Base-by-base conservation (phyloP, 2,888 invertebrate species). In the Melipona bicolor region DNA sequence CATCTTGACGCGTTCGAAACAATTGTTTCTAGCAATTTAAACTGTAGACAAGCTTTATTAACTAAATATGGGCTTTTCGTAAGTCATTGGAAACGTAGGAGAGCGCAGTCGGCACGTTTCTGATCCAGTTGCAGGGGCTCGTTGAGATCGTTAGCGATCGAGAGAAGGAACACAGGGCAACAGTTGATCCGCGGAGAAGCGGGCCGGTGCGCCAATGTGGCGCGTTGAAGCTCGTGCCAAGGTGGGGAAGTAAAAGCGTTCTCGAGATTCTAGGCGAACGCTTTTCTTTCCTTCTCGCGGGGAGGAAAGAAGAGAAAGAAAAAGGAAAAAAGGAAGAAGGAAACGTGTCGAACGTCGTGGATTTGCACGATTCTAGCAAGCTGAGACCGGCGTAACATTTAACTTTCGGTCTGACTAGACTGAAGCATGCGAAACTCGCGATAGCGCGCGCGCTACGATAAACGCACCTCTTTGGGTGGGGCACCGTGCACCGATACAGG, bases 341-440 rank as follows among this genome's bases (percentile, higher is more conserved):
- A 85, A 90, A 77, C 87, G 77, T 62, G 79, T 73, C 49, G 73
- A 86, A 72, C 72, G 71, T 49, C 21, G 21, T 56, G n/a, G 32
- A 75, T 36, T 62, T 27, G 83, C 85, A 73, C 61, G 52, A 59
- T 49, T 68, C 27, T 59, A 64, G 43, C 43, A 43, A 84, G 90
- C 92, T 93, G 93, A 91, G 93, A 93, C 90, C 91, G 92, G 79
- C 89, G 92, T 93, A 93, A 93, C 93, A 93, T 93, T 93, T 93
- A 93, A 84, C 79, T 43, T 50, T 13, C 54, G 49, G 52, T 68
- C 56, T 6, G 68, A 36, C 50, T 36, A 32, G 32, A 52, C 70
- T 13, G 19, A 56, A 52, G 59, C 19, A 70, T 43, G 81, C 81
- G 69, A 65, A 74, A 82, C 81, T 43, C 76, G 62, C 50, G 81